Percentiles rank a stretch among this genome's conserved stretches.
Conservation (phyloP, 92 coral and sea anemone species). For the Nematostella vectensis region DNA sequence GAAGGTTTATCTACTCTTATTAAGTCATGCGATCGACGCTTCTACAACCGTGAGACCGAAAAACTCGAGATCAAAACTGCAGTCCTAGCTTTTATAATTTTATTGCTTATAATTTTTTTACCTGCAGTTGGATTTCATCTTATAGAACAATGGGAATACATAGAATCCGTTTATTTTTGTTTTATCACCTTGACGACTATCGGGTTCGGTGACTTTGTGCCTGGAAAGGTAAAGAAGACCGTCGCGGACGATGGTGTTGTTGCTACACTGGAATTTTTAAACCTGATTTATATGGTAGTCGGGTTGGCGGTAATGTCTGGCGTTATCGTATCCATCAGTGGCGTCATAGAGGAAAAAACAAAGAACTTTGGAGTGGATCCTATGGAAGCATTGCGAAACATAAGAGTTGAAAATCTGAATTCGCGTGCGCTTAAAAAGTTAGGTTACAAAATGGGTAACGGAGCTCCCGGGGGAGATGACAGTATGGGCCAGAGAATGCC, state of each 20-base stretch:
- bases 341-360: conserved; percentile 94
- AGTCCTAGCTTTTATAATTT: conserved; percentile 61
- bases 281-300: conserved; percentile 84
- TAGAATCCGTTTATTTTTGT: conserved; percentile 82
- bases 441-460: conserved; percentile 78
- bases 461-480: conserved; percentile 34
- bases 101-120: conserved; percentile 56
- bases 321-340: conserved; percentile 89
- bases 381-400: conserved; percentile 67
- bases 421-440: conserved; percentile 83
- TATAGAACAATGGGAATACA: conserved; percentile 64
- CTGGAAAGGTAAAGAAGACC: conserved; percentile 18
- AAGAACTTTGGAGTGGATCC: conserved; percentile 83
- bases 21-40: conserved; percentile 61
- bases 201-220: conserved; percentile 96
- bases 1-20: conserved; percentile 52
- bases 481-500: conserved; percentile 31
- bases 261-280: conserved; percentile 69
- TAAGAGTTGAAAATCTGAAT: conserved; percentile 75
- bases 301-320: conserved; percentile 98
- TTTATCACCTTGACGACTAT: conserved; percentile 86
- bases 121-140: conserved; percentile 66
- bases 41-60: conserved; percentile 91
- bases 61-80: conserved; percentile 93
- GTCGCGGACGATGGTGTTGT: conserved; percentile 8